phyloP scores from a whole-genome alignment of 2,888 invertebrate species.

The Hirtodrosophila histrioides region DNA sequence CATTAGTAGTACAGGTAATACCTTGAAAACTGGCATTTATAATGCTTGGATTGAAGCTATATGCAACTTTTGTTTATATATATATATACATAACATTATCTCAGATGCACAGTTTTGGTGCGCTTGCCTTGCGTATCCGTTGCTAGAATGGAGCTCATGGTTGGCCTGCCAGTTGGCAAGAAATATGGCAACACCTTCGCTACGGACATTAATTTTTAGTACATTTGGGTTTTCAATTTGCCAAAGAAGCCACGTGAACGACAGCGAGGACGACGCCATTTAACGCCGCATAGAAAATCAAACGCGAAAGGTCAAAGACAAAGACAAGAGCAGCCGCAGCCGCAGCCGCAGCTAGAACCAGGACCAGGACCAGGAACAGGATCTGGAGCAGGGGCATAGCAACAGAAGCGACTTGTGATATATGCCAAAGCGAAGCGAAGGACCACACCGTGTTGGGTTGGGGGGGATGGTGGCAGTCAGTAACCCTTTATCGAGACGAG shows the following conservation, averaged over 20 bases:
- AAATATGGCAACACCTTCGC: slow-evolving; percentile 70
- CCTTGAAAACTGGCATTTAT: too few relatives aligned
- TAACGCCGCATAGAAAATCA: slow-evolving; percentile 75
- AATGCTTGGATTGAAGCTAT: too few relatives aligned
- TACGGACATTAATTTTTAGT: slow-evolving; percentile 74
- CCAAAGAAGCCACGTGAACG: slow-evolving; percentile 62
- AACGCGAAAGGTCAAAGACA: slow-evolving; percentile 70
- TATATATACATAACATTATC: too few relatives aligned
- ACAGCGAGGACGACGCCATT: slow-evolving; percentile 45
- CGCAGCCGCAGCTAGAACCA: slow-evolving; percentile 7
- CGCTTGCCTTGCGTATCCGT: slow-evolving; percentile 3
- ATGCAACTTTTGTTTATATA: too few relatives aligned
- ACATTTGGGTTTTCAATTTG: slow-evolving; percentile 75
- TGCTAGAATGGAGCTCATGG: slow-evolving; percentile 2
- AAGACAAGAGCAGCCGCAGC: slow-evolving; percentile 31
- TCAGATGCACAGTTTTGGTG: slow-evolving; percentile 2
- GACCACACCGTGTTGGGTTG: background rate
- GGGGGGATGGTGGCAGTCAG: slow-evolving; percentile 23
- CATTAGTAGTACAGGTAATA: too few relatives aligned
- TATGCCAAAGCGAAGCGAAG: slow-evolving; percentile 23
- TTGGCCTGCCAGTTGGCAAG: slow-evolving; percentile 32
- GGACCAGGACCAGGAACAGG: slow-evolving; percentile 5
- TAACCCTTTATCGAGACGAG: slow-evolving; percentile 69
- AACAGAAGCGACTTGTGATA: slow-evolving; percentile 50
- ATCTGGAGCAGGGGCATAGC: background rate